phyloP scores from a whole-genome alignment of 2,797 vertebrate genomes.

The Enteromius viviparus region DNA sequence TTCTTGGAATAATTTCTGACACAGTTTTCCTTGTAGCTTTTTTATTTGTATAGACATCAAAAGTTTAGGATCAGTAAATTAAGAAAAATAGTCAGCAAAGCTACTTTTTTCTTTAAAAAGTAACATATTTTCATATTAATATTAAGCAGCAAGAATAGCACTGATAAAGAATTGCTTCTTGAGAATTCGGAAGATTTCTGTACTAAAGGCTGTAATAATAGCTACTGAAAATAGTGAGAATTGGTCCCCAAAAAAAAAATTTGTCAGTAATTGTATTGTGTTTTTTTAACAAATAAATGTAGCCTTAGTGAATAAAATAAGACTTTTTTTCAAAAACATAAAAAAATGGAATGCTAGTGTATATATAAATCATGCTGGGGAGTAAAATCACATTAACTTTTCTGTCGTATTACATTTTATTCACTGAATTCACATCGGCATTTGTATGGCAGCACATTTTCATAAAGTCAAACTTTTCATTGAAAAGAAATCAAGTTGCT shows the following conservation, averaged over 20 bases:
- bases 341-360: not conserved
- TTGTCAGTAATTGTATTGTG: not conserved
- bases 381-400: not conserved
- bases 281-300: not conserved
- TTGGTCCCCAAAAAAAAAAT: not conserved
- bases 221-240: not conserved
- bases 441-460: slow-evolving; percentile 12
- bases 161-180: too few relatives aligned
- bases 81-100: not conserved
- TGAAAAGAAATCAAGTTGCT: slow-evolving; percentile 4
- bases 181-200: not conserved
- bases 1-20: not conserved
- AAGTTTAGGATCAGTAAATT: not conserved
- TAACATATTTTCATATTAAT: too few relatives aligned
- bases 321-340: not conserved
- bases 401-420: not conserved
- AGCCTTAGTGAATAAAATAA: not conserved
- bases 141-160: not conserved
- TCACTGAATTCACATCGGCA: slow-evolving; percentile 8
- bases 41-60: not conserved
- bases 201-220: not conserved
- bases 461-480: not conserved
- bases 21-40: not conserved
- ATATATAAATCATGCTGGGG: not conserved
- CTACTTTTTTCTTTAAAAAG: not conserved